Evolutionary conservation across 2,113 vertebrate species (phyloP), one percentile per base, ranked within the genome.

Genomic region (Archilochus colubris): DNA sequence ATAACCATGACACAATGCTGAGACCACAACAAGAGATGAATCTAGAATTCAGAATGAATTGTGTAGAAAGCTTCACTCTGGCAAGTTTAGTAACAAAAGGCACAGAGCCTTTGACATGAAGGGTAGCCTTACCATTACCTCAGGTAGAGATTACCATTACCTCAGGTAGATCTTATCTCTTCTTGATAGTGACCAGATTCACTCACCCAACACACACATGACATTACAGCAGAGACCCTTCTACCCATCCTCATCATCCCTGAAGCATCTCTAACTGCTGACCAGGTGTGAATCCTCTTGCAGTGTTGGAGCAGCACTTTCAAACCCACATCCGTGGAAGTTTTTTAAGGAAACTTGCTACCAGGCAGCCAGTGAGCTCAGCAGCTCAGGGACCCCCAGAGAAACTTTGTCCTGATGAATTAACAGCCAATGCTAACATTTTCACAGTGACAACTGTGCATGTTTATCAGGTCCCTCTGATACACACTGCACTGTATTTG

Each of bases 1-100:
- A 33, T 8, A 19, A 33, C n/a, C 5, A 1, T 33, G 0, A 1
- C n/a, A 63, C 4, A 2, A 38, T 9, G 22, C 0, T 2, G 46
- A 68, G 9, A n/a, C 30, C 70, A n/a, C 46, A 62, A 58, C 20
- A 50, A 67, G 67, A 76, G 44, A 55, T 53, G 21, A 58, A 73
- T 33, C 33, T 55, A 82, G 64, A 55, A 86, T 75, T 89, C 17
- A 14, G 54, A 44, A 76, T 31, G 66, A 9, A 7, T 5, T 10
- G 16, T 3, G 0, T 14, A 72, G 68, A 85, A 66, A 61, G 17
- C 77, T 90, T 86, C 53, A 81, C 48, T 24, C 51, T 40, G 50
- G 38, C 19, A 86, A 83, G 28, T 74, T 64, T 3, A 61, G 61
- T 24, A 58, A 85, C 64, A 62, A 83, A 75, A 48, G 24, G 53